phyloP scores from a whole-genome alignment of 2,113 vertebrate species.

The Cyprinus carpio region DNA sequence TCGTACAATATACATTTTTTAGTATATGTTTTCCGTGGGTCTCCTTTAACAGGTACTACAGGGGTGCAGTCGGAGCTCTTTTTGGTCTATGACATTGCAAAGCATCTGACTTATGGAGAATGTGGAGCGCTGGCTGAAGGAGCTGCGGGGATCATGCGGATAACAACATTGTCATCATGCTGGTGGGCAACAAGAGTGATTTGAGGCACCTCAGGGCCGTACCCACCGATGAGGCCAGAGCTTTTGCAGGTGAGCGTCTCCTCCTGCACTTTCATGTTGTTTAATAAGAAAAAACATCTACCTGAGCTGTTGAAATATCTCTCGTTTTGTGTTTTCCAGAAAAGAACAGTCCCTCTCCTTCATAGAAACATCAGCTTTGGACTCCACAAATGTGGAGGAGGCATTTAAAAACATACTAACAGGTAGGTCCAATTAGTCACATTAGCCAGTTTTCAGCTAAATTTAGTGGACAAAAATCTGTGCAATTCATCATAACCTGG shows the following conservation, averaged over 20 bases:
- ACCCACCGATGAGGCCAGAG: conserved; percentile 91
- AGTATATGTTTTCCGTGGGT: background rate
- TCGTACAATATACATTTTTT: background rate
- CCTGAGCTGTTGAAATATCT: fast-evolving
- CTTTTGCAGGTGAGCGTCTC: conserved; percentile 82
- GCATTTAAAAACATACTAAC: conserved; percentile 97
- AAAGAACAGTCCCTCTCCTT: conserved; percentile 96
- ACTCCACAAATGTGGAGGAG: conserved; percentile 97
- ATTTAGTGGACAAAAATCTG: too few relatives aligned
- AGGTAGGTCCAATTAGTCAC: conserved; percentile 71
- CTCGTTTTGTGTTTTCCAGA: conserved; percentile 73
- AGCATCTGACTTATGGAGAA: conserved; percentile 97
- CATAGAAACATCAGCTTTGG: conserved; percentile 96
- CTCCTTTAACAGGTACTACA: conserved; percentile 82
- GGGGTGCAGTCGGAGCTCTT: conserved; percentile 89
- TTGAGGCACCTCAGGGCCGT: conserved; percentile 91
- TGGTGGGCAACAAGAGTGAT: conserved; percentile 97
- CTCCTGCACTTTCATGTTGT: background rate
- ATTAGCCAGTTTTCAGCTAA: too few relatives aligned
- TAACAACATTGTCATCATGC: conserved; percentile 97
- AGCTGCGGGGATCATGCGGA: conserved; percentile 92
- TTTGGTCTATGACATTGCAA: conserved; percentile 95
- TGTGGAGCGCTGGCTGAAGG: conserved; percentile 96
- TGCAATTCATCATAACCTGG: too few relatives aligned
- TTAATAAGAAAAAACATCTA: background rate